phyloP scores from a whole-genome alignment of 2,888 invertebrate genomes.

The Monopis laevigella region DNA sequence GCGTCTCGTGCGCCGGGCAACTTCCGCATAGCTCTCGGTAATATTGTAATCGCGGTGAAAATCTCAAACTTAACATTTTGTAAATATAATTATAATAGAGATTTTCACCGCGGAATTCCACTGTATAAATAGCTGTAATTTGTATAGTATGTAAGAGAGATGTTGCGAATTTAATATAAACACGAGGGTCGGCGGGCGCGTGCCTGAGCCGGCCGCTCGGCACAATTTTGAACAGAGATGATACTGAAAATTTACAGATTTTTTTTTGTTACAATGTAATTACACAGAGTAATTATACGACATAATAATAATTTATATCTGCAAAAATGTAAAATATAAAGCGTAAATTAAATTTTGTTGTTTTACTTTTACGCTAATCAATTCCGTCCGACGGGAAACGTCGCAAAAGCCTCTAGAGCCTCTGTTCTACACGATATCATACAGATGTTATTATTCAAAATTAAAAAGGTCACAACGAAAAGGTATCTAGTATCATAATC shows the following conservation, averaged over 20 bases:
- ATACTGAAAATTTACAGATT: conserved; percentile 3
- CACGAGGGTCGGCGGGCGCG: conserved; percentile 7
- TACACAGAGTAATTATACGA: conserved; percentile 10
- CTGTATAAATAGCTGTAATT: conserved; percentile 6
- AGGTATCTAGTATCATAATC: too few relatives aligned
- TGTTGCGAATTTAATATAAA: conserved; percentile 9
- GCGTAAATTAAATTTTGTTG: conserved; percentile 1
- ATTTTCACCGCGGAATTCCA: too few relatives aligned
- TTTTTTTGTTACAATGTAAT: conserved; percentile 5
- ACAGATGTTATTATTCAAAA: too few relatives aligned
- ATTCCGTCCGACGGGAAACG: too few relatives aligned
- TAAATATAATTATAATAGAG: too few relatives aligned
- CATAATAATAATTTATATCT: conserved; percentile 11
- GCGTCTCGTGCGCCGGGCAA: too few relatives aligned
- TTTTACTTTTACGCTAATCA: conserved; percentile 4
- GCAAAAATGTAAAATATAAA: conserved; percentile 9
- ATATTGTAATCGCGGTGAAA: too few relatives aligned
- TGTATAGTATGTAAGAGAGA: conserved; percentile 8
- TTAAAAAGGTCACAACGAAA: too few relatives aligned
- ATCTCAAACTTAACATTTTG: too few relatives aligned
- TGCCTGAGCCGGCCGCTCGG: neutral
- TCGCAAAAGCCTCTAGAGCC: too few relatives aligned
- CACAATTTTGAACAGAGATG: conserved; percentile 9
- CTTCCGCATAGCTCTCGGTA: too few relatives aligned
- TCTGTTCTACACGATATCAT: too few relatives aligned